Evolutionary conservation across 2,888 invertebrate genomes (phyloP).

Genomic region (Copidosoma aretas): DNA sequence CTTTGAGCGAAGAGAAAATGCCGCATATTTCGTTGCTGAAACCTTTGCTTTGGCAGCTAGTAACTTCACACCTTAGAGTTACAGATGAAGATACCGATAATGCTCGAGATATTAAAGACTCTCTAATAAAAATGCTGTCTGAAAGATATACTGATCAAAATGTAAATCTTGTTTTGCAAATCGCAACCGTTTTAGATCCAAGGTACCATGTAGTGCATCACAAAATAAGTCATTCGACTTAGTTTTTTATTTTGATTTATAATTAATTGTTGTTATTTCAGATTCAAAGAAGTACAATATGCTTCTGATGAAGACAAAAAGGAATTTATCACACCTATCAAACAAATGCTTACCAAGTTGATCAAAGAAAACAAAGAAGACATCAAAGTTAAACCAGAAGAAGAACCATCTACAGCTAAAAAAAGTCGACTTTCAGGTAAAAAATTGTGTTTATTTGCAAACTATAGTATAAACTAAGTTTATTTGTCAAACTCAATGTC

Average conservation of each 20-base stretch:
- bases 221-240: background rate
- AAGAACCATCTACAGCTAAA: slow-evolving; percentile 54
- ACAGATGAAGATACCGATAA: slow-evolving; percentile 58
- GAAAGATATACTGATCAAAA: slow-evolving; percentile 59
- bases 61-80: slow-evolving; percentile 62
- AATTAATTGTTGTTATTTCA: slow-evolving; percentile 36
- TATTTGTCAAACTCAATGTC: slow-evolving; percentile 8
- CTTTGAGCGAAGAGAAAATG: slow-evolving; percentile 64
- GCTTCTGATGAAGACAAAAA: slow-evolving; percentile 62
- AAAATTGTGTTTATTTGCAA: background rate
- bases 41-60: slow-evolving; percentile 64
- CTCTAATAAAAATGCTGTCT: slow-evolving; percentile 58
- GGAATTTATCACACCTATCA: slow-evolving; percentile 57
- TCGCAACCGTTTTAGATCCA: slow-evolving; percentile 64
- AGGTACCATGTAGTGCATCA: slow-evolving; percentile 47
- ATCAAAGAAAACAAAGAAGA: slow-evolving; percentile 51
- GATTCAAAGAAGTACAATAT: slow-evolving; percentile 64
- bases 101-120: slow-evolving; percentile 59
- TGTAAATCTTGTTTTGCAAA: slow-evolving; percentile 61
- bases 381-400: slow-evolving; percentile 48
- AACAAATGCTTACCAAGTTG: slow-evolving; percentile 59
- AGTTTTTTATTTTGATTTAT: slow-evolving; percentile 6
- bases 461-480: background rate
- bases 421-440: slow-evolving; percentile 60
- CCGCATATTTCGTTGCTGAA: slow-evolving; percentile 64